These are phyloP conservation scores for Melangyna quadrimaculata DNA, from an alignment of 2,888 invertebrate species.

Conservation along the genomic window DNA sequence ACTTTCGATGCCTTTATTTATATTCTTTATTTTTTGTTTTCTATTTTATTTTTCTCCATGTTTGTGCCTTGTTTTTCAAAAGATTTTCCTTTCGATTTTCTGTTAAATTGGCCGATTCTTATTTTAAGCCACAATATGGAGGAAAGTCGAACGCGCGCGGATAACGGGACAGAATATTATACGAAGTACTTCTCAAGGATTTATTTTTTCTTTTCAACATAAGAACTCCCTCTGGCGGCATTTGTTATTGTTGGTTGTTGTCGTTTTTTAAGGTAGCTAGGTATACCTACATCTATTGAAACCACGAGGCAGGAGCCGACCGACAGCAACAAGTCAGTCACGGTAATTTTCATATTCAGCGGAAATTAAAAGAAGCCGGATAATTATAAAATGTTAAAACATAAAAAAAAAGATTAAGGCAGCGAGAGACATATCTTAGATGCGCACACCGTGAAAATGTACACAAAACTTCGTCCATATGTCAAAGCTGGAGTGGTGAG, in stretches of 20 bases:
- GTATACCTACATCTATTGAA: neutral
- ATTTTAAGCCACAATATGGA: constrained; percentile 53
- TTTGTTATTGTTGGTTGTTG: constrained; percentile 9
- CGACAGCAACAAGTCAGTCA: constrained; percentile 70
- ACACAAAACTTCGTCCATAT: constrained; percentile 58
- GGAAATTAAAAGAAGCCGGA: constrained; percentile 72
- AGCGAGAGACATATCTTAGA: constrained; percentile 54
- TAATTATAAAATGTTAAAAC: constrained; percentile 70
- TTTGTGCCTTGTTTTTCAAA: constrained; percentile 50
- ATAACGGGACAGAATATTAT: neutral
- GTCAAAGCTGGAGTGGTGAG: constrained; percentile 16
- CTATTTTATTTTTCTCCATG: constrained; percentile 18
- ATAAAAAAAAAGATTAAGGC: constrained; percentile 70
- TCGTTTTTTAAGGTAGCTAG: neutral
- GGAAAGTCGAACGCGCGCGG: neutral
- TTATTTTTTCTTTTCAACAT: constrained; percentile 26
- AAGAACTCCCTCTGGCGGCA: constrained; percentile 39
- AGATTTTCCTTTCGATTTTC: constrained; percentile 66
- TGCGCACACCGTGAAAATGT: constrained; percentile 65
- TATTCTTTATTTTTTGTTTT: constrained; percentile 4
- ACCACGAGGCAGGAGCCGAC: constrained; percentile 49
- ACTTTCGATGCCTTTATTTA: constrained; percentile 1
- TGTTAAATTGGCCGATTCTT: constrained; percentile 71
- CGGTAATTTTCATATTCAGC: constrained; percentile 72
- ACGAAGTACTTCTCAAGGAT: constrained; percentile 4